Evolutionary conservation across 2,113 vertebrate genomes (phyloP).

Genomic region (Cheirogaleus medius): DNA sequence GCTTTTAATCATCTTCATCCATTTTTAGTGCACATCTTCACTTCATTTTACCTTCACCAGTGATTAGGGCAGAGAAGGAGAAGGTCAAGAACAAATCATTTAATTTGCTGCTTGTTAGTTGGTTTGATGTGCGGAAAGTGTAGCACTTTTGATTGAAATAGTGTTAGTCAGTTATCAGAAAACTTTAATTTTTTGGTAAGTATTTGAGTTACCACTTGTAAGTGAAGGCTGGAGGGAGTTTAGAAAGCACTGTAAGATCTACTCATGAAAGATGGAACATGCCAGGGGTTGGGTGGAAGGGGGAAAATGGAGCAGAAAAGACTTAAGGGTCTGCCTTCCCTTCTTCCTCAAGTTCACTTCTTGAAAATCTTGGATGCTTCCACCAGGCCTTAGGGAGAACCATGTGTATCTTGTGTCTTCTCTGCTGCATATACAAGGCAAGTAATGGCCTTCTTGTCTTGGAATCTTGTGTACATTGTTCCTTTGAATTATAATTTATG

Average conservation of each 20-base stretch:
- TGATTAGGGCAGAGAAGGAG: neutral
- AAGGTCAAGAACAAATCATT: neutral
- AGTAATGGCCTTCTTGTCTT: neutral
- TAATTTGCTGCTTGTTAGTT: neutral
- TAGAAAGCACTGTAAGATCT: neutral
- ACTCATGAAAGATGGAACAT: neutral
- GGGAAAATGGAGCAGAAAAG: rapidly evolving
- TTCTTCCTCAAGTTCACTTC: neutral
- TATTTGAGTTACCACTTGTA: neutral
- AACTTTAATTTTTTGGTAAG: neutral
- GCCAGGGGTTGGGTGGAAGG: neutral
- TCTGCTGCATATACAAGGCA: rapidly evolving
- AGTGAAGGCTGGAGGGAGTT: neutral
- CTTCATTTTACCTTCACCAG: neutral
- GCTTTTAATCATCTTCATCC: neutral
- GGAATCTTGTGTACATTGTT: neutral
- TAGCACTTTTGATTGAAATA: neutral
- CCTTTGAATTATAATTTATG: neutral
- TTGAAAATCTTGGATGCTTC: neutral
- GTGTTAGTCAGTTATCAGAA: neutral
- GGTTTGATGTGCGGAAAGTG: neutral
- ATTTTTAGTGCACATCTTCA: neutral
- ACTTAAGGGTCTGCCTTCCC: no score
- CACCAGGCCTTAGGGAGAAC: neutral
- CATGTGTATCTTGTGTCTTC: neutral